Percentiles rank a stretch among this genome's conserved stretches.
phyloP scores from a whole-genome alignment of 2,113 vertebrate genomes.

The Cheilinus undulatus region DNA sequence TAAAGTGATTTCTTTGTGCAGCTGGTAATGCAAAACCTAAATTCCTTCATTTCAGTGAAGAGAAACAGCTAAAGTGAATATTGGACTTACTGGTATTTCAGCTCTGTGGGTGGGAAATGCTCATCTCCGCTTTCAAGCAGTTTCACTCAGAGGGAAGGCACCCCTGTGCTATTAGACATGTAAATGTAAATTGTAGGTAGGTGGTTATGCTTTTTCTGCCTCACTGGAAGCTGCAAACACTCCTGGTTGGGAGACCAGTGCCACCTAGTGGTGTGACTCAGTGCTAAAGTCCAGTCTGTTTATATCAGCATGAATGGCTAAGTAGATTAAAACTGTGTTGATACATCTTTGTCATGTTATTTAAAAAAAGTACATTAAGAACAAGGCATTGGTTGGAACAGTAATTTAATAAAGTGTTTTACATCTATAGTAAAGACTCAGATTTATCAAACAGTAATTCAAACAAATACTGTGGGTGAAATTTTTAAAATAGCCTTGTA shows the following conservation, averaged over 20 bases:
- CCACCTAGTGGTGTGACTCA: conserved; percentile 74
- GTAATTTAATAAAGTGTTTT: conserved; percentile 11
- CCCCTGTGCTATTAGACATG: conserved; percentile 68
- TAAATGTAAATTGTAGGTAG: conserved; percentile 75
- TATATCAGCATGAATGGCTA: conserved; percentile 9
- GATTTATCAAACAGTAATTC: not conserved
- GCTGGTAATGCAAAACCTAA: conserved; percentile 9
- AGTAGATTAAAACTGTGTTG: conserved; percentile 33
- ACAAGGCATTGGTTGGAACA: not conserved
- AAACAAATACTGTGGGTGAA: not conserved
- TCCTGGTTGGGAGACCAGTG: conserved; percentile 74
- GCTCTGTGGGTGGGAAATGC: conserved; percentile 70
- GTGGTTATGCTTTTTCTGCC: conserved; percentile 68
- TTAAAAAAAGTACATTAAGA: conserved; percentile 23
- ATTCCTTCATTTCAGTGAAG: conserved; percentile 22
- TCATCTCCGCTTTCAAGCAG: conserved; percentile 58
- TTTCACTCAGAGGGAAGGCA: conserved; percentile 55
- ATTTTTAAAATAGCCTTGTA: not conserved
- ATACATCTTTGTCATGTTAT: conserved; percentile 20
- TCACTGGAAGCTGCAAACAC: conserved; percentile 31
- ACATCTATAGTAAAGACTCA: not conserved
- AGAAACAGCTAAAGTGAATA: conserved; percentile 34
- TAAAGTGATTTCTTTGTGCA: not conserved
- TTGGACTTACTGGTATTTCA: conserved; percentile 40
- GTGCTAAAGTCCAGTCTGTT: conserved; percentile 6